These are phyloP conservation scores for Geopemphigus sp. DNA, from an alignment of 1,140 invertebrate species.

Conservation along the genomic window DNA sequence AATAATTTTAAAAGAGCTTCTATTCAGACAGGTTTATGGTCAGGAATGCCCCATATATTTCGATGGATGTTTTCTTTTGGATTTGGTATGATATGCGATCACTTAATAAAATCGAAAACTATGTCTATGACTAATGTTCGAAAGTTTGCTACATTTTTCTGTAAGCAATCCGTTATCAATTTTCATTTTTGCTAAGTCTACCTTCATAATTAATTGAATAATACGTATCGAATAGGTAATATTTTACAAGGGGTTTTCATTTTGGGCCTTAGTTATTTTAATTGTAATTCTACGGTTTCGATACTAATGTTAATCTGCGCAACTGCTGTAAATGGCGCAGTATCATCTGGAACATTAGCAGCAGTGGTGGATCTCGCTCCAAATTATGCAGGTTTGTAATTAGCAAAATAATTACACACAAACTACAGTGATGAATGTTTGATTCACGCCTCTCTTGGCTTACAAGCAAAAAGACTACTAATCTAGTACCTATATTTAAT, in stretches of 20 bases:
- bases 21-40: slow-evolving; percentile 64
- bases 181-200: too few species aligned
- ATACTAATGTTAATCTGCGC: slow-evolving; percentile 64
- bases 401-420: not conserved
- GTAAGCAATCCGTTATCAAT: slow-evolving; percentile 2
- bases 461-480: too few species aligned
- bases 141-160: slow-evolving; percentile 38
- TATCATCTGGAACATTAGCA: slow-evolving; percentile 65
- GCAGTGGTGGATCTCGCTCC: slow-evolving; percentile 67
- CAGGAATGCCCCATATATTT: slow-evolving; percentile 66
- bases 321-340: slow-evolving; percentile 64
- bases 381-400: slow-evolving; percentile 64
- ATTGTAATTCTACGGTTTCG: slow-evolving; percentile 63
- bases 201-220: not conserved
- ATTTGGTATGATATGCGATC: slow-evolving; percentile 35
- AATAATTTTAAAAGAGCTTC: not conserved
- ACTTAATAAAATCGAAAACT: slow-evolving; percentile 11
- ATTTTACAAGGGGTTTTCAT: slow-evolving; percentile 55
- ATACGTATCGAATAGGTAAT: slow-evolving; percentile 3
- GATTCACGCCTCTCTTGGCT: too few species aligned
- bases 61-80: slow-evolving; percentile 63
- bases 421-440: too few species aligned
- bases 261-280: slow-evolving; percentile 62
- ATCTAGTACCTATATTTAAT: too few species aligned
- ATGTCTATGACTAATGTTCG: slow-evolving; percentile 37